These are phyloP conservation scores for Drosophila rellima DNA, from an alignment of 2,888 invertebrate genomes.

Conservation along the genomic window DNA sequence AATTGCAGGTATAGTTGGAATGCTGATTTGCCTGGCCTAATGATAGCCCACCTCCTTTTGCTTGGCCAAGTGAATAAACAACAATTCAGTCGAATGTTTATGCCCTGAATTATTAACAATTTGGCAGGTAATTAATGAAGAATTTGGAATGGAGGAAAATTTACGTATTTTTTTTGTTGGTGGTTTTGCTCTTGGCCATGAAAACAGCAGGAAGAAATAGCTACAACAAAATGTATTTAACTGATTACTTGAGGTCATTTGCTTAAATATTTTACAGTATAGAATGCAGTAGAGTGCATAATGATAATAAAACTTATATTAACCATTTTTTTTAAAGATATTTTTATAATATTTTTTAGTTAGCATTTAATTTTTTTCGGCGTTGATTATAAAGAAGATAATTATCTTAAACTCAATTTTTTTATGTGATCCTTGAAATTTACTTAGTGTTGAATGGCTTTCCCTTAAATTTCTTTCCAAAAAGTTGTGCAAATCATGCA, in stretches of 20 bases:
- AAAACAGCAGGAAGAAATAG: constrained; percentile 34
- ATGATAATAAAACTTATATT: neutral
- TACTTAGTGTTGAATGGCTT: neutral
- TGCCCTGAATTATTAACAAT: constrained; percentile 31
- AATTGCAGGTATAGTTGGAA: constrained; percentile 29
- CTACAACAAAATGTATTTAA: constrained; percentile 5
- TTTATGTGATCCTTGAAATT: neutral
- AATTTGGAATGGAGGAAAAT: constrained; percentile 35
- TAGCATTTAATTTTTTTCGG: too few species aligned
- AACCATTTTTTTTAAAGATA: too few species aligned
- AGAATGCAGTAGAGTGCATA: neutral
- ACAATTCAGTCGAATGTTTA: constrained; percentile 12
- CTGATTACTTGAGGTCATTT: constrained; percentile 2
- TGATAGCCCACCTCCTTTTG: constrained; percentile 7
- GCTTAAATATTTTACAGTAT: neutral
- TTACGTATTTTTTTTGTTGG: neutral
- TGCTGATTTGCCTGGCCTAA: constrained; percentile 16
- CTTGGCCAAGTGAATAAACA: constrained; percentile 27
- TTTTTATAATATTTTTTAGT: too few species aligned
- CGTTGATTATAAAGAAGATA: too few species aligned
- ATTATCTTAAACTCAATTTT: neutral
- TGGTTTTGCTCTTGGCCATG: constrained; percentile 29
- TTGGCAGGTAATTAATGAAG: constrained; percentile 38
- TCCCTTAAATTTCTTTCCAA: neutral
- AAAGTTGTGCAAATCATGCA: neutral